These are phyloP conservation scores for Drosophila percnosoma DNA, from an alignment of 2,888 invertebrate species.

Conservation along the genomic window DNA sequence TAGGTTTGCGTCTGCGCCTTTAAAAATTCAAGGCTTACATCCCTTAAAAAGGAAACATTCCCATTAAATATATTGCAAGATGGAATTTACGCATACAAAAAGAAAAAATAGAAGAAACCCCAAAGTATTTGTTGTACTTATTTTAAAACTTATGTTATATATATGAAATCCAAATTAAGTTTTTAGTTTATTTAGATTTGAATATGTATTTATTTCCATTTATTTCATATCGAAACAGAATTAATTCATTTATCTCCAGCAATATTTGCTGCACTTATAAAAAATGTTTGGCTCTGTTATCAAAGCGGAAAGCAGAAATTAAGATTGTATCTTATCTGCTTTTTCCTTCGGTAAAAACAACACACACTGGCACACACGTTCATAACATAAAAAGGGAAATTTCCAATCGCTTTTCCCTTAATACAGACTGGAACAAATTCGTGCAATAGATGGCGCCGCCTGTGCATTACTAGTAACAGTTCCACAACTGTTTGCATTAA, in stretches of 20 bases:
- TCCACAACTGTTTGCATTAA: conserved; percentile 14
- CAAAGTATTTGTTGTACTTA: background rate
- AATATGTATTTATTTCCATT: background rate
- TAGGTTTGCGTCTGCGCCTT: conserved; percentile 2
- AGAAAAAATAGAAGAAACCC: background rate
- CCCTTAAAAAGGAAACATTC: conserved; percentile 1
- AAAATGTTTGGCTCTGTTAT: background rate
- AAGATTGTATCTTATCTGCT: background rate
- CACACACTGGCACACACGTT: background rate
- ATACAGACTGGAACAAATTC: background rate
- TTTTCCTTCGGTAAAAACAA: background rate
- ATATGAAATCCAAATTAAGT: background rate
- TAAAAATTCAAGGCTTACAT: background rate
- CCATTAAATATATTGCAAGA: background rate
- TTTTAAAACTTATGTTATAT: background rate
- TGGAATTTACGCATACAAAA: background rate
- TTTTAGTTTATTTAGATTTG: background rate
- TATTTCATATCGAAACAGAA: background rate
- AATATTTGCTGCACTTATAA: background rate
- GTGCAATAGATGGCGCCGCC: conserved; percentile 29
- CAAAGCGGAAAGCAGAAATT: background rate
- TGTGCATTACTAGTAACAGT: conserved; percentile 9
- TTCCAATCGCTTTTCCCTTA: background rate
- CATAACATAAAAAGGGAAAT: conserved; percentile 2
- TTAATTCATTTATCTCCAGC: background rate